Percentiles rank a stretch among this genome's conserved stretches.
phyloP scores from a whole-genome alignment of 2,113 vertebrate genomes.

The Archocentrus centrarchus region DNA sequence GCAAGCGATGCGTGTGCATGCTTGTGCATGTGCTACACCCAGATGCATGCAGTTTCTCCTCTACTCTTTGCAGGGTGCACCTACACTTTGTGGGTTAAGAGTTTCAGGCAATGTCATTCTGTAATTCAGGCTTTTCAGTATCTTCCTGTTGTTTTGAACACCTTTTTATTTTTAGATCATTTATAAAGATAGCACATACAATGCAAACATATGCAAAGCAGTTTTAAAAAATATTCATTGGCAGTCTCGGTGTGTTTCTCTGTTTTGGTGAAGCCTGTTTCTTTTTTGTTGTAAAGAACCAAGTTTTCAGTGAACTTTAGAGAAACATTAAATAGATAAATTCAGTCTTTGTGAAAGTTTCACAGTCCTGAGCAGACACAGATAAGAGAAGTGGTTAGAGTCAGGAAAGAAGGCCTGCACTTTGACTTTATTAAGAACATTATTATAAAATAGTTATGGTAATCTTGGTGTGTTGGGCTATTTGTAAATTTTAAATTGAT shows the following conservation, averaged over 20 bases:
- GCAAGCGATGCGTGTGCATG: conserved; percentile 4
- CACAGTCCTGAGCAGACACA: not conserved
- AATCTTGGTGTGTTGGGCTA: not conserved
- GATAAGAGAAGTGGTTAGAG: not conserved
- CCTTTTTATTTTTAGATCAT: not conserved
- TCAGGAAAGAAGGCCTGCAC: not conserved
- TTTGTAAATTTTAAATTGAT: not conserved
- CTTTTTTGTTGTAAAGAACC: not conserved
- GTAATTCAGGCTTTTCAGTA: not conserved
- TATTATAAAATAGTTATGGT: not conserved
- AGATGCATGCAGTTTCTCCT: conserved; percentile 30
- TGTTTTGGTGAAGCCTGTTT: not conserved
- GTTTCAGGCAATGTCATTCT: conserved; percentile 23
- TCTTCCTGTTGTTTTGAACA: conserved; percentile 6
- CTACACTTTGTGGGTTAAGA: conserved; percentile 48
- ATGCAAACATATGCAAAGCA: not conserved
- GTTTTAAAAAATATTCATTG: not conserved
- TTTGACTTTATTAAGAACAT: not conserved
- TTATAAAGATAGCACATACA: not conserved
- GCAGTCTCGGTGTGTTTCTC: not conserved
- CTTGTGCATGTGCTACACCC: not conserved
- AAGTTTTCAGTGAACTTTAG: fast-evolving
- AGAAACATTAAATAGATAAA: not conserved
- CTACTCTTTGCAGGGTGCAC: conserved; percentile 55
- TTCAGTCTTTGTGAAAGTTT: not conserved